Evolutionary conservation across 2,113 vertebrate species (phyloP).

Genomic region (Pteropus alecto): DNA sequence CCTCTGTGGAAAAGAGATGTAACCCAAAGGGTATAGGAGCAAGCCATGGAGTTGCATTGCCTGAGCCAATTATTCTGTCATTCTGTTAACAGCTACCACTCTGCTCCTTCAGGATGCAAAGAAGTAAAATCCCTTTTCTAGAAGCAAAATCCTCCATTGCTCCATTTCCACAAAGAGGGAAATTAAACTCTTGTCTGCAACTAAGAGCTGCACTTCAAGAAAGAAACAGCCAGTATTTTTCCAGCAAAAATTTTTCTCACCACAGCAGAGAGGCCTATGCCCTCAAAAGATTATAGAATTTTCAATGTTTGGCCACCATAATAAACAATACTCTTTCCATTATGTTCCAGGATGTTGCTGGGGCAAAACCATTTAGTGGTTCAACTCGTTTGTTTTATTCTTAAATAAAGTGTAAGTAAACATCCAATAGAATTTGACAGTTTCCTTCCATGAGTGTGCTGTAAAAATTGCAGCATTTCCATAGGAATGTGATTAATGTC

Average conservation of each 20-base stretch:
- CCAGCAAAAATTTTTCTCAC: neutral
- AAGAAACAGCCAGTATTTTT: neutral
- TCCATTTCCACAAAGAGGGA: neutral
- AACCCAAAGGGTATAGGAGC: neutral
- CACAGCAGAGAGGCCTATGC: neutral
- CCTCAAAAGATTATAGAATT: neutral
- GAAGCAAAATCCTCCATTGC: neutral
- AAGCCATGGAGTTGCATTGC: neutral
- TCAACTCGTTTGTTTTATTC: neutral
- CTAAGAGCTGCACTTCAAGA: neutral
- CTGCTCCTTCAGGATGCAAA: neutral
- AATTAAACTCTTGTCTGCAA: neutral
- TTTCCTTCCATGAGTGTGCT: slow-evolving; percentile 67
- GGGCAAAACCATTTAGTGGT: neutral
- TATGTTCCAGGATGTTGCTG: neutral
- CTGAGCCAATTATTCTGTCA: neutral
- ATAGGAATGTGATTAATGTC: slow-evolving; percentile 81
- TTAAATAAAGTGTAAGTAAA: slow-evolving; percentile 18
- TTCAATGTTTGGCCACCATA: neutral
- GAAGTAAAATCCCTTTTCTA: neutral
- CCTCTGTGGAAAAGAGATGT: neutral
- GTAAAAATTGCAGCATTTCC: slow-evolving; percentile 73
- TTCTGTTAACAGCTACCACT: neutral
- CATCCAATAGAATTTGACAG: slow-evolving; percentile 42
- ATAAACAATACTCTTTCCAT: neutral